A percentile compares a stretch with the other conserved stretches of the same genome.
phyloP scores from a whole-genome alignment of 1,140 invertebrate genomes.

The Drosophila tsacasi region DNA sequence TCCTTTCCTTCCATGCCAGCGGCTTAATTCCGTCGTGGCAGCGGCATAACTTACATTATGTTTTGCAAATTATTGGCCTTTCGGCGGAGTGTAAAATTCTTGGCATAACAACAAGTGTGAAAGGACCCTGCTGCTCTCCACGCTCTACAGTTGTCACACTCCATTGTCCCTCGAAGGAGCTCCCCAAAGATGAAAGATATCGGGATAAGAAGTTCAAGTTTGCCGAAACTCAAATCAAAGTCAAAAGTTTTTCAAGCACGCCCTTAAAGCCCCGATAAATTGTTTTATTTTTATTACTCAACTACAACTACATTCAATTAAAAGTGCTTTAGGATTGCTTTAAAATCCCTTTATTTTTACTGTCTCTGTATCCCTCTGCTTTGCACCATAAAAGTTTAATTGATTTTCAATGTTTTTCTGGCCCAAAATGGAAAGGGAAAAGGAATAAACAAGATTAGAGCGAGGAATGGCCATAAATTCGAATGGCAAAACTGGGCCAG shows the following conservation, averaged over 20 bases:
- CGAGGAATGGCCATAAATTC: conserved; percentile 22
- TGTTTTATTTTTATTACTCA: conserved; percentile 19
- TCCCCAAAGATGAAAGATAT: conserved; percentile 31
- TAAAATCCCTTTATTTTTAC: conserved; percentile 16
- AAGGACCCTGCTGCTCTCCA: conserved; percentile 23
- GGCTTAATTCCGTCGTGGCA: conserved; percentile 43
- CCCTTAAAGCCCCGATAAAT: conserved; percentile 13
- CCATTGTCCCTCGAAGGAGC: conserved; percentile 34
- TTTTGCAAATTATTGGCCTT: conserved; percentile 58
- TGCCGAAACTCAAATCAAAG: conserved; percentile 26
- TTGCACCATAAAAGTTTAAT: conserved; percentile 57
- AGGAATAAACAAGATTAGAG: conserved; percentile 29
- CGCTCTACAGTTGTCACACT: conserved; percentile 55
- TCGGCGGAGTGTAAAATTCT: conserved; percentile 57
- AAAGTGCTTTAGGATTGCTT: conserved; percentile 1
- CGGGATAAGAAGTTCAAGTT: conserved; percentile 22
- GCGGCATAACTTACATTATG: conserved; percentile 63
- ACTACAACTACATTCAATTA: conserved; percentile 10
- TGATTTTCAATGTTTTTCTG: conserved; percentile 60
- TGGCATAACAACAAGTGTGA: conserved; percentile 51
- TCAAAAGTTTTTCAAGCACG: conserved; percentile 18
- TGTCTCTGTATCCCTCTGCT: conserved; percentile 10
- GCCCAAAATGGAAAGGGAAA: conserved; percentile 5
- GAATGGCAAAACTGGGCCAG: conserved; percentile 17
- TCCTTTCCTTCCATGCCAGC: conserved; percentile 17